These are phyloP conservation scores for Julus scandinavius DNA, from an alignment of 2,888 invertebrate genomes.

Conservation along the genomic window DNA sequence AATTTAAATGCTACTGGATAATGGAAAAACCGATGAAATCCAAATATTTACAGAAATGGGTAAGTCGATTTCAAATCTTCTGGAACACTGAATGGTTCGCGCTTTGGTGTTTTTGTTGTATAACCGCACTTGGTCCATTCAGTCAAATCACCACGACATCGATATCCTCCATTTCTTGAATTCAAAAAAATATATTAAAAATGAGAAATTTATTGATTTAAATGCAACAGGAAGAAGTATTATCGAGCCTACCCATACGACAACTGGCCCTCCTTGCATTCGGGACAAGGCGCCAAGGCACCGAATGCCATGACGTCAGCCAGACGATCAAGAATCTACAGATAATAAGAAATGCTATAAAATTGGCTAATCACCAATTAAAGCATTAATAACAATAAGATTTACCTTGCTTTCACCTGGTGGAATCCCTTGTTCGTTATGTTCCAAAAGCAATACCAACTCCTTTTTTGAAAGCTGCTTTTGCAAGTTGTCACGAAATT, in stretches of 20 bases:
- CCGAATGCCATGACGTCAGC: slow-evolving; percentile 93
- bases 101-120: slow-evolving; percentile 77
- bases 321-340: slow-evolving; percentile 78
- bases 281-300: slow-evolving; percentile 77
- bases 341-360: background rate
- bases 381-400: slow-evolving; percentile 54
- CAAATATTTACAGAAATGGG: slow-evolving; percentile 69
- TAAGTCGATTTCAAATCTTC: slow-evolving; percentile 70
- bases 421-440: slow-evolving; percentile 79
- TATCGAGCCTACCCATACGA: slow-evolving; percentile 64
- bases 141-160: slow-evolving; percentile 82
- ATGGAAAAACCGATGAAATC: background rate
- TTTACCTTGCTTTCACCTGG: slow-evolving; percentile 75
- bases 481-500: slow-evolving; percentile 74
- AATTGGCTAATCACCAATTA: background rate
- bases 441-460: slow-evolving; percentile 74
- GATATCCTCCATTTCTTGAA: slow-evolving; percentile 75
- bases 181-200: slow-evolving; percentile 55
- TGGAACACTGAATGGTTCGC: slow-evolving; percentile 78
- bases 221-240: background rate
- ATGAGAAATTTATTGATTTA: slow-evolving; percentile 44
- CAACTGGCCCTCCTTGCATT: slow-evolving; percentile 80
- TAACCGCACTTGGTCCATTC: slow-evolving; percentile 92
- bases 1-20: too few relatives aligned
- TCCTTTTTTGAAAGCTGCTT: slow-evolving; percentile 73